Evolutionary conservation across 2,113 vertebrate species (phyloP).

Genomic region (Prinia subflava): DNA sequence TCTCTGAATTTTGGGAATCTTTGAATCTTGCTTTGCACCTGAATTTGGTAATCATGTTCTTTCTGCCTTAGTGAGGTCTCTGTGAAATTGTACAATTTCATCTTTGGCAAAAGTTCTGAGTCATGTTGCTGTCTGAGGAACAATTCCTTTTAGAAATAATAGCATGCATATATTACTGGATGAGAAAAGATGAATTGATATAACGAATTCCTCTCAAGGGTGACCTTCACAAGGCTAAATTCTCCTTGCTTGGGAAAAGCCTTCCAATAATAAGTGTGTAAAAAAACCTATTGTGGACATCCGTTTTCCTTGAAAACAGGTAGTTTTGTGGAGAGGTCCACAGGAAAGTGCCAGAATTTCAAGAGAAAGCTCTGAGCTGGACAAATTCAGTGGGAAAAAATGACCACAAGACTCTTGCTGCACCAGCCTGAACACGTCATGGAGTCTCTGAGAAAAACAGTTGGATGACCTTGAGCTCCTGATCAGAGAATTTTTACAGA

Average conservation of each 20-base stretch:
- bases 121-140: background rate
- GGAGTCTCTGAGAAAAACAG: background rate
- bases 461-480: background rate
- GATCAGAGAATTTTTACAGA: background rate
- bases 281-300: background rate
- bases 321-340: background rate
- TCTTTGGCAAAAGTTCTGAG: background rate
- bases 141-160: background rate
- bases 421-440: background rate
- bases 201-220: background rate
- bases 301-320: background rate
- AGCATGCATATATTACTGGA: background rate
- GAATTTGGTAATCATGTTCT: background rate
- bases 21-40: accelerated
- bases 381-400: background rate
- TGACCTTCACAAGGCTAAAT: background rate
- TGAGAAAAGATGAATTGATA: background rate
- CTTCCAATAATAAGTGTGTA: background rate
- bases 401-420: background rate
- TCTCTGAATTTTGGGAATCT: background rate
- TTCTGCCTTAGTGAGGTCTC: accelerated
- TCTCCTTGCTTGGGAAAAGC: background rate
- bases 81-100: background rate
- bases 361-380: background rate
- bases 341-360: background rate